Evolutionary conservation across 92 coral and sea anemone species (phyloP).

Genomic region (Plumapathes pennacea): DNA sequence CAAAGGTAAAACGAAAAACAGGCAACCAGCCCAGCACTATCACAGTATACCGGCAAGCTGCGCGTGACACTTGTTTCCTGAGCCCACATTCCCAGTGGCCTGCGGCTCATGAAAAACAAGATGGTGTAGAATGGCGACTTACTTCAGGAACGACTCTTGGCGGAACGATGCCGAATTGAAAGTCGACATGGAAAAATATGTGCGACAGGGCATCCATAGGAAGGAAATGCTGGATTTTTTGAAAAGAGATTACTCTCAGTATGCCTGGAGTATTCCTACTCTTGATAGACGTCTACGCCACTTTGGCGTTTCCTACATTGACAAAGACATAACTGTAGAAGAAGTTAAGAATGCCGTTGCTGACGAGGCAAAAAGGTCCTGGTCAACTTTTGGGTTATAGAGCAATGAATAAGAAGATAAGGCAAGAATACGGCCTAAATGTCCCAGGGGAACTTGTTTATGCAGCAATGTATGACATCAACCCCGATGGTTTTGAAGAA

Average conservation of each 20-base stretch:
- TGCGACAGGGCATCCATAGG: too few relatives aligned
- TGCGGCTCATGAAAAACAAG: conserved; percentile 2
- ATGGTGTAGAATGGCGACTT: conserved; percentile 18
- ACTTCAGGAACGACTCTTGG: conserved; percentile 17
- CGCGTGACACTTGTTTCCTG: conserved; percentile 11
- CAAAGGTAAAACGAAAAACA: too few relatives aligned
- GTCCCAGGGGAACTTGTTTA: conserved; percentile 28
- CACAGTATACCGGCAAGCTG: conserved; percentile 36
- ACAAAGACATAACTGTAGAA: too few relatives aligned
- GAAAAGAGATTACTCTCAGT: too few relatives aligned
- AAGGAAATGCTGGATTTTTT: too few relatives aligned
- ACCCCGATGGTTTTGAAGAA: conserved; percentile 37
- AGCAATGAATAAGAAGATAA: conserved; percentile 17
- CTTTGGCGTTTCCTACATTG: too few relatives aligned
- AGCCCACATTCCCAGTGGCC: neutral
- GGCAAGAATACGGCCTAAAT: conserved; percentile 19
- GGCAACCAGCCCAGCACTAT: conserved; percentile 11
- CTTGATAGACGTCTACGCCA: too few relatives aligned
- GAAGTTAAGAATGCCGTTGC: conserved; percentile 9
- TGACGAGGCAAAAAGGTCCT: conserved; percentile 10
- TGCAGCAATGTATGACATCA: conserved; percentile 22
- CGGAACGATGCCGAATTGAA: conserved; percentile 8
- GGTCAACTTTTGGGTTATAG: conserved; percentile 19
- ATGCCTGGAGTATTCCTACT: too few relatives aligned
- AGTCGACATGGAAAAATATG: conserved; percentile 18